Evolutionary conservation across 2,113 vertebrate species (phyloP), one percentile per base, ranked within the genome.

Genomic region (Macrotus californicus): DNA sequence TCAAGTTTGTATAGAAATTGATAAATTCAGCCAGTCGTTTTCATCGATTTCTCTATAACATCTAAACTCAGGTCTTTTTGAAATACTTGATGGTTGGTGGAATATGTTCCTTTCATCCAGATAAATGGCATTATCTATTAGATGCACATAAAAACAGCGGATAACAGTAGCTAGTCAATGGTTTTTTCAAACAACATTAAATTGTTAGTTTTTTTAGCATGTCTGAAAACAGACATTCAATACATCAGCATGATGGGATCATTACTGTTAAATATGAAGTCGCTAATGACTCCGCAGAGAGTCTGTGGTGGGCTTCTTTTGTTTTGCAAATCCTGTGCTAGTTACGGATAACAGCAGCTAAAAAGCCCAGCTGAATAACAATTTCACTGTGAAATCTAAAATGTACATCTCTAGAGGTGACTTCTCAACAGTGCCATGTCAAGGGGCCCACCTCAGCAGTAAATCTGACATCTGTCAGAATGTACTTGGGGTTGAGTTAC

Each of bases 371-470:
- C 92, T 79, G 75, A 92, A 88, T 86, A 81, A 90, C 92, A 92
- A 82, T 96, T 79, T 95, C 54, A 83, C 69, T 95, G 82, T 43
- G 64, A 90, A 83, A 92, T 67, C 83, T 94, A 56, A 90, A 92
- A 52, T 56, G 70, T 95, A 85, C 41, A 75, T 80, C 69, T 70
- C 59, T 92, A 48, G 19, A 92, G 48, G 43, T 94, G 84, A 85
- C 22, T 69, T 94, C 72, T 94, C 54, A 61, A 18, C 50, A 2
- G 21, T 21, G n/a, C 72, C n/a, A 36, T 46, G 69, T 85, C 86
- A 70, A 82, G 79, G 31, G 94, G 46, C 80, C 67, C 67, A 56
- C 26, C 48, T 70, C 13, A 59, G 87, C 61, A 72, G 86, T 87
- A 79, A 81, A 82, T 85, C 50, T 50, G 69, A 61, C 67, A 90